These are phyloP conservation scores for Ophraella communa DNA, from an alignment of 2,888 invertebrate genomes.

Conservation along the genomic window DNA sequence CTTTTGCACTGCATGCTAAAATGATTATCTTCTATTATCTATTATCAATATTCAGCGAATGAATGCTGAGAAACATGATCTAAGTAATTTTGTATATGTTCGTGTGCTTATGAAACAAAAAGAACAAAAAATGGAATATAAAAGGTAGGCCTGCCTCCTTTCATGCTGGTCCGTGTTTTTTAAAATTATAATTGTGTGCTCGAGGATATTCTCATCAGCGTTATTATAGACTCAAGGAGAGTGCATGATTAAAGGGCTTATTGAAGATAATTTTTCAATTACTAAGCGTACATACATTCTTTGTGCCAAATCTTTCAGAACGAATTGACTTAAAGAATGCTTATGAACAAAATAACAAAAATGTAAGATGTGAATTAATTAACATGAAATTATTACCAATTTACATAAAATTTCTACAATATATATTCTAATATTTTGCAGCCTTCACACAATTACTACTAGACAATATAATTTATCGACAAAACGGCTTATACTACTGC, in stretches of 20 bases:
- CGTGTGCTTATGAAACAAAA: background rate
- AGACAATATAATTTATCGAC: no score
- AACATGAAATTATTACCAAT: background rate
- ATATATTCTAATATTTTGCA: no score
- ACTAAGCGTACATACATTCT: background rate
- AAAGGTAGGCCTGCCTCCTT: background rate
- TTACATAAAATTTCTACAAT: no score
- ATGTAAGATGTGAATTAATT: background rate
- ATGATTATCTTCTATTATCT: no score
- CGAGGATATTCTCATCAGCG: conserved; percentile 2
- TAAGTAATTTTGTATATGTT: no score
- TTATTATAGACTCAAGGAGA: conserved; percentile 1
- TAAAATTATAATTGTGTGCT: background rate
- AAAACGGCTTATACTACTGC: no score
- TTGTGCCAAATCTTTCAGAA: background rate
- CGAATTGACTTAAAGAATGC: conserved; percentile 1
- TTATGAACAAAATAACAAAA: background rate
- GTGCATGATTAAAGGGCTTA: background rate
- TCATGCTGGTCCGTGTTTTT: background rate
- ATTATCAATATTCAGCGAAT: no score
- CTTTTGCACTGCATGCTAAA: no score
- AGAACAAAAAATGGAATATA: background rate
- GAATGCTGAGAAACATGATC: no score
- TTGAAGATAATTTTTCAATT: conserved; percentile 12
- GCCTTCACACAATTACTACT: no score